A percentile compares a stretch with the other conserved stretches of the same genome.
Evolutionary conservation across 2,888 invertebrate species (phyloP).

Genomic region (Thymelicus acteon): DNA sequence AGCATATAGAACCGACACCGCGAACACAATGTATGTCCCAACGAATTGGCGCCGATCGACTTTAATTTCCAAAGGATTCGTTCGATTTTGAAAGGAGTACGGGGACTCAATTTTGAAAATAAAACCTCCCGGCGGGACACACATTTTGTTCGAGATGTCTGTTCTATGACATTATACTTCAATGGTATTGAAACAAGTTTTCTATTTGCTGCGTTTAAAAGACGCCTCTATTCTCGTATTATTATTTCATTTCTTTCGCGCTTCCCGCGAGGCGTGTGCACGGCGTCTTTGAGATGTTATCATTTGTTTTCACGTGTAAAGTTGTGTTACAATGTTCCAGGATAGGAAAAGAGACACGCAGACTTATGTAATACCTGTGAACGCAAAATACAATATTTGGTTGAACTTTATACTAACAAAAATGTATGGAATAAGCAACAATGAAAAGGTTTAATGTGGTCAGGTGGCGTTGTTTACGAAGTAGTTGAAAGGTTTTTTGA

Average conservation of each 20-base stretch:
- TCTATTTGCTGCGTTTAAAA: background rate
- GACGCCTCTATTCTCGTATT: constrained; percentile 1
- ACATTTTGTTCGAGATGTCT: too few relatives aligned
- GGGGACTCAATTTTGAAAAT: too few relatives aligned
- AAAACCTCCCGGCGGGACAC: too few relatives aligned
- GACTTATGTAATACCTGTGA: background rate
- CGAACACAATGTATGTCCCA: too few relatives aligned
- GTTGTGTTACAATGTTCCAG: background rate
- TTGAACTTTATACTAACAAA: background rate
- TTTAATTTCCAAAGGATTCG: too few relatives aligned
- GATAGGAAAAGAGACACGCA: background rate
- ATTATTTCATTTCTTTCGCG: constrained; percentile 11
- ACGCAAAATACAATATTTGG: background rate
- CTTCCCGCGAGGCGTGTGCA: background rate
- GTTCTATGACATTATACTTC: too few relatives aligned
- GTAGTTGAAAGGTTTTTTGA: too few relatives aligned
- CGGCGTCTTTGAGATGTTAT: constrained; percentile 6
- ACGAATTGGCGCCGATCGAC: too few relatives aligned
- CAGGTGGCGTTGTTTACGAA: too few relatives aligned
- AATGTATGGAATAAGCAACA: background rate
- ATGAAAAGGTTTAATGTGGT: too few relatives aligned
- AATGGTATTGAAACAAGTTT: constrained; percentile 10
- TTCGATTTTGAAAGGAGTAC: too few relatives aligned
- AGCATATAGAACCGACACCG: too few relatives aligned
- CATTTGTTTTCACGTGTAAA: constrained; percentile 13